Base-by-base conservation (phyloP, 2,888 invertebrate genomes). In the Papilio gigon region DNA sequence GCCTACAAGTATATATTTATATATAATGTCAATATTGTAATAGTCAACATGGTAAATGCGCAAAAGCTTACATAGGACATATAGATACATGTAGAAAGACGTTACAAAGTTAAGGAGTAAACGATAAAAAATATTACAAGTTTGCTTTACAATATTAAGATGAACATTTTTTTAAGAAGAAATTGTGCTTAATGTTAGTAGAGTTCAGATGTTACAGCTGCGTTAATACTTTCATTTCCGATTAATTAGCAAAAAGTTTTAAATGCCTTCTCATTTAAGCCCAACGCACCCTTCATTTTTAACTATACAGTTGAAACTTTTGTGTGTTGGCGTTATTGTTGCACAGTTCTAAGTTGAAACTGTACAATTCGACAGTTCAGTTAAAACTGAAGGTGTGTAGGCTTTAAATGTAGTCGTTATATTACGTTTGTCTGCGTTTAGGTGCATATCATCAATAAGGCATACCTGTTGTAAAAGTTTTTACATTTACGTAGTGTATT, bases 41-140 rank as follows among this genome's bases (percentile, higher is more conserved):
- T 89, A 90, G 86, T 90, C 89, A 92, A 92, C 91, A 90, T 89
- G 84, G 89, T 91, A 91, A 88, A 91, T 86, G 87, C 86, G 80
- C 86, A 90, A 87, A 90, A 90, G 89, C 90, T 88, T 89, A 78
- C 71, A 73, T 77, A 68, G 68, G 72, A 75, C 71, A 69, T 76
- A n/a, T n/a, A n/a, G n/a, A 8, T 27, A 74, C 68, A 69, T 73
- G 68, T 72, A 73, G 67, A 78, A 81, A 78, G 83, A 85, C 77
- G 78, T 82, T 82, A 80, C 83, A 77, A 87, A 79, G 87, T 84
- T 85, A 84, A 82, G 85, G 89, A 84, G 86, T 89, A 89, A 90
- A 88, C 71, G 75, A 88, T 87, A 88, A 80, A 90, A 89, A 90
- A 90, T 88, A 90, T 85, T 74, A 83, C 74, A 83, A 78, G 76